A percentile compares a stretch with the other conserved stretches of the same genome.
phyloP scores from a whole-genome alignment of 2,888 invertebrate genomes.

The Geophilus truncorum region DNA sequence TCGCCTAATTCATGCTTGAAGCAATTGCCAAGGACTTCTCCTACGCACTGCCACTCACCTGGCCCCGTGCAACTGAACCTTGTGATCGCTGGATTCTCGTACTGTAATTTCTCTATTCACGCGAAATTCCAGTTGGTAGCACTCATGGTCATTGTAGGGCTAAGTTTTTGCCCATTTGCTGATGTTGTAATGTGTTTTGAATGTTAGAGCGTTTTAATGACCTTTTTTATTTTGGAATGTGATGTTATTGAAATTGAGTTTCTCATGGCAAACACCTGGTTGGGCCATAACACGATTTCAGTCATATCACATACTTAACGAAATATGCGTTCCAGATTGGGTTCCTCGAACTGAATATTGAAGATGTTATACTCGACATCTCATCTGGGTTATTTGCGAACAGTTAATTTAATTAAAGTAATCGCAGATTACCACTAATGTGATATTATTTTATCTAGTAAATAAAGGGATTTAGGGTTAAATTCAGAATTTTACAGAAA shows the following conservation, averaged over 20 bases:
- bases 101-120: too few species aligned
- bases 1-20: not conserved
- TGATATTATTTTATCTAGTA: too few species aligned
- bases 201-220: not conserved
- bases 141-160: too few species aligned
- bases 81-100: not conserved
- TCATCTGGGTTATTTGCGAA: not conserved
- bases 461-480: too few species aligned
- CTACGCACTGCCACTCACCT: not conserved
- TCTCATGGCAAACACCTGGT: constrained; percentile 1
- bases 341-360: not conserved
- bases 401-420: not conserved
- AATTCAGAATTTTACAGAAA: too few species aligned
- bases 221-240: not conserved
- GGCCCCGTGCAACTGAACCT: not conserved
- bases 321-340: not conserved
- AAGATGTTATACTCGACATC: not conserved
- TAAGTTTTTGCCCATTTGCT: too few species aligned
- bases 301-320: not conserved
- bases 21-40: constrained; percentile 10
- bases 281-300: not conserved
- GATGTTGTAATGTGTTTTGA: constrained; percentile 1
- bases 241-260: not conserved
- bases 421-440: not conserved
- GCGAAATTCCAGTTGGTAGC: too few species aligned